Conservation (phyloP, 2,113 vertebrate genomes). For the Prochilodus magdalenae region DNA sequence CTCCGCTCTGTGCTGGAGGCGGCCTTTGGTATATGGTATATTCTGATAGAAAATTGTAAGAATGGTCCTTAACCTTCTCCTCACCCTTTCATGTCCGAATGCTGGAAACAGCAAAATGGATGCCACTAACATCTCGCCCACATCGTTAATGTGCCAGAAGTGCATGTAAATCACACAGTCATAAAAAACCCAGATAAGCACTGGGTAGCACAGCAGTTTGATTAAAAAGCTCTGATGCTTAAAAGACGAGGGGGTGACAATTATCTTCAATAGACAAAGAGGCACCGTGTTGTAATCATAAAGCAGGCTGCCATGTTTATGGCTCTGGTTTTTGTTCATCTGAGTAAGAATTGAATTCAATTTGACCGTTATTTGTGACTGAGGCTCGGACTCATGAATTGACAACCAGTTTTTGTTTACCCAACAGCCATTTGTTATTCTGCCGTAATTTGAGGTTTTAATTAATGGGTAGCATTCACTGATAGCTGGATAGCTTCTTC, state of each 20-base stretch:
- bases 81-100: neutral
- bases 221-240: constrained; percentile 47
- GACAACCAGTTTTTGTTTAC: constrained; percentile 34
- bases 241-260: neutral
- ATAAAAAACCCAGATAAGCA: constrained; percentile 50
- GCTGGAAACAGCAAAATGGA: constrained; percentile 18
- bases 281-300: constrained; percentile 23
- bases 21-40: neutral
- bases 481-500: too few relatives aligned
- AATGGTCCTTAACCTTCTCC: neutral
- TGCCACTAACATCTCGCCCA: constrained; percentile 10
- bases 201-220: constrained; percentile 35
- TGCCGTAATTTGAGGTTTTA: neutral
- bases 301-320: constrained; percentile 35
- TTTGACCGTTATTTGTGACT: constrained; percentile 41
- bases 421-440: constrained; percentile 34
- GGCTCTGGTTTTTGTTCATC: constrained; percentile 34
- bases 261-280: constrained; percentile 3
- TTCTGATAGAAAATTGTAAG: constrained; percentile 6
- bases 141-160: constrained; percentile 50
- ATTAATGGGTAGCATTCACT: neutral
- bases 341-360: constrained; percentile 47
- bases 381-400: constrained; percentile 24
- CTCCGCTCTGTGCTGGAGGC: constrained; percentile 9
- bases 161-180: constrained; percentile 36